These are phyloP conservation scores for Nixonia krombeini DNA, from an alignment of 1,140 invertebrate species.

Conservation along the genomic window DNA sequence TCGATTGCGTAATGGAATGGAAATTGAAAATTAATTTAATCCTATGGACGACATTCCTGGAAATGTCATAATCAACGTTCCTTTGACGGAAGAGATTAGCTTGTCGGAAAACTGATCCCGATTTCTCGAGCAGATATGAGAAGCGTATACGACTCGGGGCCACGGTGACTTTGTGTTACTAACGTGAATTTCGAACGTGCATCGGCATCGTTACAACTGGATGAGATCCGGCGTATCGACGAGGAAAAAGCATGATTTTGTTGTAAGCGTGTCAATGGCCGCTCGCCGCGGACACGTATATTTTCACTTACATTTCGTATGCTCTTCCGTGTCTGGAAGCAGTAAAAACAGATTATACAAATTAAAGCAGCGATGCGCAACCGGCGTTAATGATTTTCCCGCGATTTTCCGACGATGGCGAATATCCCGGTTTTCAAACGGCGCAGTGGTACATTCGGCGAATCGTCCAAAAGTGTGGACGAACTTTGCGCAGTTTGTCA, in stretches of 20 bases:
- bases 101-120: too few relatives aligned
- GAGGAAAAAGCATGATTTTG: conserved; percentile 48
- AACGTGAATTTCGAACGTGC: conserved; percentile 47
- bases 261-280: conserved; percentile 39
- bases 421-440: too few relatives aligned
- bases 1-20: too few relatives aligned
- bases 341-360: conserved; percentile 52
- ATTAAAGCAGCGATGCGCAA: conserved; percentile 38
- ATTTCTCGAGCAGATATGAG: conserved; percentile 23
- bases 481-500: too few relatives aligned
- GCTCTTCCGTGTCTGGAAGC: conserved; percentile 45
- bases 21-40: too few relatives aligned
- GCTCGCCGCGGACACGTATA: conserved; percentile 28
- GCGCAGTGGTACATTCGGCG: too few relatives aligned
- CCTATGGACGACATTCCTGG: too few relatives aligned
- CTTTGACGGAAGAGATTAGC: too few relatives aligned
- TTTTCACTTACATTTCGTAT: conserved; percentile 48
- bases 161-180: conserved; percentile 41
- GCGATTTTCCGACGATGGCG: background rate
- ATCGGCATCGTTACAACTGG: conserved; percentile 47
- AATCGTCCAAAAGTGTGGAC: too few relatives aligned
- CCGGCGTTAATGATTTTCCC: conserved; percentile 1
- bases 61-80: too few relatives aligned
- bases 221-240: conserved; percentile 43
- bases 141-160: conserved; percentile 22